Evolutionary conservation across 2,888 invertebrate species (phyloP).

Genomic region (Sclerodermus sp.): DNA sequence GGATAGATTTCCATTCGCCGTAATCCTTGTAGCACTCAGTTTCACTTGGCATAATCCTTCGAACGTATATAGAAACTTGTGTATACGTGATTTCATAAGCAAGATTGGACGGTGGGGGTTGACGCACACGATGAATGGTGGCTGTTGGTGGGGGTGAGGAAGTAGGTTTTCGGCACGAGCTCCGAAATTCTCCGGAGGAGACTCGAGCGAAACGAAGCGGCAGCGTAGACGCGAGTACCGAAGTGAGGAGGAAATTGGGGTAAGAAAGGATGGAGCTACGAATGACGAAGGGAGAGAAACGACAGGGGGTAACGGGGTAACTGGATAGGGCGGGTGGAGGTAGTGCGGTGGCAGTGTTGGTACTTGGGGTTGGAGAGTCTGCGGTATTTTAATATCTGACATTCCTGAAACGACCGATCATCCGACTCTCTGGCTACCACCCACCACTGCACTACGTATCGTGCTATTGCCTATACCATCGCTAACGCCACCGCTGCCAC

Average conservation of each 20-base stretch:
- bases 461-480: not conserved
- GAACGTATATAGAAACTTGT: not conserved
- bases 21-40: not conserved
- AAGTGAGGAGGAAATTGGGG: constrained; percentile 27
- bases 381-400: constrained; percentile 57
- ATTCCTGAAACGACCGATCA: constrained; percentile 54
- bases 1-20: no score
- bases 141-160: constrained; percentile 3
- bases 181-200: constrained; percentile 14
- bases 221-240: constrained; percentile 12
- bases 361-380: constrained; percentile 43
- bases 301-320: constrained; percentile 15
- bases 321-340: constrained; percentile 15
- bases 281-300: constrained; percentile 15
- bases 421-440: constrained; percentile 35
- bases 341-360: constrained; percentile 19
- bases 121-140: not conserved
- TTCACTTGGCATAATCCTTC: not conserved
- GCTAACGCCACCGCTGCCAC: no score
- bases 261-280: constrained; percentile 18
- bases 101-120: not conserved
- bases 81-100: constrained; percentile 19
- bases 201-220: constrained; percentile 16
- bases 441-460: constrained; percentile 12
- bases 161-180: constrained; percentile 12